Percentiles rank a stretch among this genome's conserved stretches.
phyloP scores from a whole-genome alignment of 1,140 invertebrate genomes.

The Uloborus diversus region DNA sequence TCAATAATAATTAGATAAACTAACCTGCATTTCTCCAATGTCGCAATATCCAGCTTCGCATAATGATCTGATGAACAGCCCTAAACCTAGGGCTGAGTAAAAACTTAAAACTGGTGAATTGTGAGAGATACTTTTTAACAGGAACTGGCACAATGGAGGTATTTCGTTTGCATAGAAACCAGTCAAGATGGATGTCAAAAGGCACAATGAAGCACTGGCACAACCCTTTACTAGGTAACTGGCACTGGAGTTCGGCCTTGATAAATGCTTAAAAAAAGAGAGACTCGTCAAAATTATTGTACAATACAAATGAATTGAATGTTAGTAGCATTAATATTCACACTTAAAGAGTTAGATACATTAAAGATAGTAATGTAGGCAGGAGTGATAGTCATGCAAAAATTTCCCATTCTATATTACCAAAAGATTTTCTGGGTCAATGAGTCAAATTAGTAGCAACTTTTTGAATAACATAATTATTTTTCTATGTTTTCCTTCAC shows the following conservation, averaged over 20 bases:
- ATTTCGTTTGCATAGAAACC: not conserved
- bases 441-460: no score
- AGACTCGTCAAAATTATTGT: not conserved
- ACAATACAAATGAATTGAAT: no score
- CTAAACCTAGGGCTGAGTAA: constrained; percentile 35
- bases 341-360: no score
- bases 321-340: no score
- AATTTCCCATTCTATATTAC: no score
- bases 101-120: constrained; percentile 37
- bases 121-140: constrained; percentile 17
- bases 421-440: no score
- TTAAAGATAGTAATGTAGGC: no score
- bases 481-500: no score
- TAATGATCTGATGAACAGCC: constrained; percentile 18
- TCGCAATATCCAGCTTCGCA: constrained; percentile 32
- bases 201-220: constrained; percentile 18
- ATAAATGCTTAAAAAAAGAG: constrained; percentile 32
- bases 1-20: no score
- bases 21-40: not conserved
- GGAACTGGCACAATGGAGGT: not conserved
- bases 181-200: not conserved
- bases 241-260: constrained; percentile 37
- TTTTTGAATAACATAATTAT: no score
- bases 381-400: no score
- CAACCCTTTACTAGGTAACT: constrained; percentile 32